phyloP scores from a whole-genome alignment of 2,797 vertebrate species.

The Phalanger gymnotis region DNA sequence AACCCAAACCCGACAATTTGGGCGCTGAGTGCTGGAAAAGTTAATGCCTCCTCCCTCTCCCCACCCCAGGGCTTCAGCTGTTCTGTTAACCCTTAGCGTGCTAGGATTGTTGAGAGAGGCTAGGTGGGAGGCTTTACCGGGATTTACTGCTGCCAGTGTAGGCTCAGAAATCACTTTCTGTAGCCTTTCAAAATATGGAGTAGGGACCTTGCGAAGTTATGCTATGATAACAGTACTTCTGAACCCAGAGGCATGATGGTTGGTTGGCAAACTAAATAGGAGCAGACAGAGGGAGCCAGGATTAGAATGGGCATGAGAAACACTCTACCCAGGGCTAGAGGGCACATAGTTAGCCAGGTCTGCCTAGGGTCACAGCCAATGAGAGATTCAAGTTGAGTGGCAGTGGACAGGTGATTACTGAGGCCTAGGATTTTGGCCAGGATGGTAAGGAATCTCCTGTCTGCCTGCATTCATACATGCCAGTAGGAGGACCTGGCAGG shows the following conservation, averaged over 20 bases:
- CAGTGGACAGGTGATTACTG: constrained; percentile 58
- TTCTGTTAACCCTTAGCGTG: constrained; percentile 76
- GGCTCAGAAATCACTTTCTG: not conserved
- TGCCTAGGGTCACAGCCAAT: constrained; percentile 1
- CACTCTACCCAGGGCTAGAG: not conserved
- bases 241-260: not conserved
- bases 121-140: not conserved
- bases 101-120: not conserved
- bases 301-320: not conserved
- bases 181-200: not conserved
- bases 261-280: constrained; percentile 21
- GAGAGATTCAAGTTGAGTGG: constrained; percentile 21
- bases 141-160: rapidly evolving
- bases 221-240: not conserved
- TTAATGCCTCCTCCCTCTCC: constrained; percentile 77
- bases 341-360: not conserved
- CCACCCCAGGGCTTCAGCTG: constrained; percentile 55
- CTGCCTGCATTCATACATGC: not conserved
- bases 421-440: not conserved
- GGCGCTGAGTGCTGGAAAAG: constrained; percentile 71
- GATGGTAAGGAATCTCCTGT: not conserved
- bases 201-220: constrained; percentile 56
- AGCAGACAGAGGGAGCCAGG: not conserved
- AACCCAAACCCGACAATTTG: not conserved
- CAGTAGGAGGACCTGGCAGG: not conserved